Conservation (phyloP, 1,140 invertebrate species). For the Sesamia nonagrioides region DNA sequence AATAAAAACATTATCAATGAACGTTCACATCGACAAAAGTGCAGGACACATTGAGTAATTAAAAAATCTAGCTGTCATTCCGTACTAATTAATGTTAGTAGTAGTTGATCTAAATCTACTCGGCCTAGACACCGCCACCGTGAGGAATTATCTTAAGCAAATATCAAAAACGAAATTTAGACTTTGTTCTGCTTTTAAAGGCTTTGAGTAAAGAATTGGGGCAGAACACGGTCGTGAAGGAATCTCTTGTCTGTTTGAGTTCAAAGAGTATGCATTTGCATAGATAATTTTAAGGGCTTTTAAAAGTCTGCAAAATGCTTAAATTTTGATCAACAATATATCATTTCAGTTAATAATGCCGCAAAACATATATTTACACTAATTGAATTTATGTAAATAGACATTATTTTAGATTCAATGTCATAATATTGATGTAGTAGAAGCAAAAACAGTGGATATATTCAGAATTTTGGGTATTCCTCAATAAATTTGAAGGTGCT, state of each 20-base stretch:
- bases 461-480: too few relatives aligned
- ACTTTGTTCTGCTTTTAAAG: constrained; percentile 82
- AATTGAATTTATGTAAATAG: too few relatives aligned
- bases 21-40: constrained; percentile 85
- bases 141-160: constrained; percentile 82
- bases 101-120: constrained; percentile 79
- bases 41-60: constrained; percentile 83
- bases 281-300: neutral
- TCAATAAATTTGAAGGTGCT: neutral
- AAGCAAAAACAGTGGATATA: too few relatives aligned
- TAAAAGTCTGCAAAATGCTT: neutral
- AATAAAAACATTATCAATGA: constrained; percentile 80
- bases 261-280: neutral
- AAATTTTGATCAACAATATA: too few relatives aligned
- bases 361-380: too few relatives aligned
- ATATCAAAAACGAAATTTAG: constrained; percentile 88
- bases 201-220: constrained; percentile 67
- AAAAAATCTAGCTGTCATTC: constrained; percentile 86
- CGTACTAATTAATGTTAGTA: constrained; percentile 79
- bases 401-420: too few relatives aligned
- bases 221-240: constrained; percentile 77
- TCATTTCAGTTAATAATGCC: too few relatives aligned
- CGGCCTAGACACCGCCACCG: constrained; percentile 85
- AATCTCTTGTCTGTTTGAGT: constrained; percentile 61
- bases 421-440: too few relatives aligned